Conservation (phyloP, 2,888 invertebrate genomes). For the Sminthurides aquaticus region DNA sequence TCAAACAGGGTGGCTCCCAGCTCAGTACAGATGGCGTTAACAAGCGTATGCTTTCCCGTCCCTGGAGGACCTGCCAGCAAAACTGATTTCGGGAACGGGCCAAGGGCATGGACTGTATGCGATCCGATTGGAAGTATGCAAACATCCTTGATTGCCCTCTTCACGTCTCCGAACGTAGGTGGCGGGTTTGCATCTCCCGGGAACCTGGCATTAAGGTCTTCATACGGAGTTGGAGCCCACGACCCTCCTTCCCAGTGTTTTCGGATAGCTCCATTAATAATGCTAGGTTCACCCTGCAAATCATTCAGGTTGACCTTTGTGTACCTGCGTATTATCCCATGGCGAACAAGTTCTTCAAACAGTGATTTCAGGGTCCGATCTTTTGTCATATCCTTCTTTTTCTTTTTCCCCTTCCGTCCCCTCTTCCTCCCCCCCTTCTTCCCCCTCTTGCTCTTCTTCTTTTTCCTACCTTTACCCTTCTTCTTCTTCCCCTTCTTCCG, state of each 20-base stretch:
- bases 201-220: constrained; percentile 25
- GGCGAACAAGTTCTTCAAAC: constrained; percentile 82
- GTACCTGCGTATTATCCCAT: constrained; percentile 80
- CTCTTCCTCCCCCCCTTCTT: constrained; percentile 65
- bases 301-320: constrained; percentile 60
- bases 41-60: constrained; percentile 78
- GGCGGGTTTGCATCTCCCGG: constrained; percentile 55
- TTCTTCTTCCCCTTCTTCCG: constrained; percentile 55
- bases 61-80: constrained; percentile 74
- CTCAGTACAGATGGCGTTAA: constrained; percentile 82
- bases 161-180: constrained; percentile 68
- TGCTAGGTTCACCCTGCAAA: constrained; percentile 72
- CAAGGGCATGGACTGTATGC: constrained; percentile 30
- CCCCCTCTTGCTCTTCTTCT: constrained; percentile 52
- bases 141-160: constrained; percentile 76
- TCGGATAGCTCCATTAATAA: constrained; percentile 47
- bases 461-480: constrained; percentile 67
- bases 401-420: constrained; percentile 78
- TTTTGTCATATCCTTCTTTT: constrained; percentile 84
- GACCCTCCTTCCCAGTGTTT: constrained; percentile 13
- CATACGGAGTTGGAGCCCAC: constrained; percentile 6
- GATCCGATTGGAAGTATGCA: constrained; percentile 76
- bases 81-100: constrained; percentile 59
- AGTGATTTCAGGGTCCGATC: constrained; percentile 83
- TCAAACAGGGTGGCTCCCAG: constrained; percentile 84